These are phyloP conservation scores for Euproctis similis DNA, from an alignment of 2,888 invertebrate species.

Conservation along the genomic window DNA sequence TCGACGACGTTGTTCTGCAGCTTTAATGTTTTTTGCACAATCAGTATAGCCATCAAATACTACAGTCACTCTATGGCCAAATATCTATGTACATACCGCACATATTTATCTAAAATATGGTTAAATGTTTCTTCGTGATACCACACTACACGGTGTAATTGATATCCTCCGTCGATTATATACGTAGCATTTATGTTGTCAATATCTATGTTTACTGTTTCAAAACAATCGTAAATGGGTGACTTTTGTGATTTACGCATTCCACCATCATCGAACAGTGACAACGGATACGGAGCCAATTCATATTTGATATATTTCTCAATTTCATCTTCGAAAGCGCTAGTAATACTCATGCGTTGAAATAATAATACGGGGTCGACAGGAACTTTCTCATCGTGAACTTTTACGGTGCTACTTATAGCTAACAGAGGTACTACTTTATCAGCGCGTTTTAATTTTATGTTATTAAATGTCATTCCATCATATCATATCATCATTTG, in stretches of 20 bases:
- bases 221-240: slow-evolving; percentile 6
- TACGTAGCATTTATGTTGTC: slow-evolving; percentile 15
- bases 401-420: slow-evolving; percentile 28
- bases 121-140: slow-evolving; percentile 2
- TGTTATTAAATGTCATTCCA: slow-evolving; percentile 21
- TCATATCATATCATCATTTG: slow-evolving; percentile 22
- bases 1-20: slow-evolving; percentile 12
- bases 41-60: slow-evolving; percentile 22
- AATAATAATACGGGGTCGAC: slow-evolving; percentile 23
- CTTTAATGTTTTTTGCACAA: slow-evolving; percentile 8
- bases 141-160: slow-evolving; percentile 3
- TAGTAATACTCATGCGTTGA: slow-evolving; percentile 31
- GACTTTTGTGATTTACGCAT: slow-evolving; percentile 8
- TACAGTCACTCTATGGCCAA: slow-evolving; percentile 11
- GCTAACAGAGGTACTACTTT: slow-evolving; percentile 34
- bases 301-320: slow-evolving; percentile 23
- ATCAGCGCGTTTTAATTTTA: slow-evolving; percentile 33
- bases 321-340: slow-evolving; percentile 22
- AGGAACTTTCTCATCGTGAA: slow-evolving; percentile 28
- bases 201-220: slow-evolving; percentile 3
- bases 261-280: slow-evolving; percentile 11
- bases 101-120: slow-evolving; percentile 5
- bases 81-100: slow-evolving; percentile 14
- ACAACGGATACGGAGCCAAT: slow-evolving; percentile 23
- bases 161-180: slow-evolving; percentile 25